Evolutionary conservation across 2,888 invertebrate species (phyloP).

Genomic region (Euspilapteryx auroguttella): DNA sequence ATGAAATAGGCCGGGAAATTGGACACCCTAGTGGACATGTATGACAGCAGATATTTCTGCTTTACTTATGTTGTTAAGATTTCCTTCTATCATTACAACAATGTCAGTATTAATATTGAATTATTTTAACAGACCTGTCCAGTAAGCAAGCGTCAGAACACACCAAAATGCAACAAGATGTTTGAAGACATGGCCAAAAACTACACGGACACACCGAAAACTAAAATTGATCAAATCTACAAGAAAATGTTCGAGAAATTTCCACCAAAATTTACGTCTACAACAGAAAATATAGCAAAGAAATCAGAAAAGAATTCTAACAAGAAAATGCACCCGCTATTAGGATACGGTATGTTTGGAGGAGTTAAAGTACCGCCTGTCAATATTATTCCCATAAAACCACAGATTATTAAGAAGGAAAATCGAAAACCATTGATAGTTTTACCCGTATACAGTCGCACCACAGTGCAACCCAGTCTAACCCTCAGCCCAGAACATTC

Average conservation of each 20-base stretch:
- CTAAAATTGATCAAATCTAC: neutral
- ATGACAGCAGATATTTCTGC: too few relatives aligned
- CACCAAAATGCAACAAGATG: conserved; percentile 20
- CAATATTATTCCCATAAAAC: neutral
- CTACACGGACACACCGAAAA: conserved; percentile 5
- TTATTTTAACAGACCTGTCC: conserved; percentile 32
- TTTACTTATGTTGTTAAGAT: too few relatives aligned
- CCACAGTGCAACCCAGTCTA: too few relatives aligned
- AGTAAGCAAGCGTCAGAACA: conserved; percentile 17
- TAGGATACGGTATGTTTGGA: too few relatives aligned
- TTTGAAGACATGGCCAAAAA: conserved; percentile 18
- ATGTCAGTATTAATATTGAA: too few relatives aligned
- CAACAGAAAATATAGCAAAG: too few relatives aligned
- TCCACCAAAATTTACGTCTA: too few relatives aligned
- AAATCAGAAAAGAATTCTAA: neutral
- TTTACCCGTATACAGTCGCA: neutral
- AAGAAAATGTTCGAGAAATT: too few relatives aligned
- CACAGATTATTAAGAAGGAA: conserved; percentile 1
- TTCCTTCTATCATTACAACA: neutral
- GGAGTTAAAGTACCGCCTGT: neutral
- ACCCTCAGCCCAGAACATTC: too few relatives aligned
- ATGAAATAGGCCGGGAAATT: too few relatives aligned
- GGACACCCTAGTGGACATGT: too few relatives aligned
- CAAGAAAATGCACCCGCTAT: too few relatives aligned
- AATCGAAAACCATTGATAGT: neutral